A percentile compares a stretch with the other conserved stretches of the same genome.
These are phyloP conservation scores for Piaya cayana DNA, from an alignment of 2,113 vertebrate genomes.

Conservation along the genomic window DNA sequence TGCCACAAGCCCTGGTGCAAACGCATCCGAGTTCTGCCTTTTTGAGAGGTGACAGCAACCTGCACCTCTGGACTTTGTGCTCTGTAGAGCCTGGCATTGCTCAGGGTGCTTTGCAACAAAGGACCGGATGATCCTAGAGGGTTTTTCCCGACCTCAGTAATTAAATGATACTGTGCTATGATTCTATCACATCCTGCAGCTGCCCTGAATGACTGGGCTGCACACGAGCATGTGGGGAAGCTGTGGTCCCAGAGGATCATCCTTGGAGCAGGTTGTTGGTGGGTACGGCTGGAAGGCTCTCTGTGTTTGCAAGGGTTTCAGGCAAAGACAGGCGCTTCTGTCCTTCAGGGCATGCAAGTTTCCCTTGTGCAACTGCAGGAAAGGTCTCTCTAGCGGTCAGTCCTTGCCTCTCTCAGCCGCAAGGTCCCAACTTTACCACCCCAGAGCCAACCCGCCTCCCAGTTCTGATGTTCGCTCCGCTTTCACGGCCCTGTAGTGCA, in stretches of 20 bases:
- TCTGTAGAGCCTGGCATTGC: not conserved
- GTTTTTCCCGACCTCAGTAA: no score
- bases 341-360: rapidly evolving
- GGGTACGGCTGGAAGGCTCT: not conserved
- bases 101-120: rapidly evolving
- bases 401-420: not conserved
- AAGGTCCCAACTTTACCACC: not conserved
- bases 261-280: not conserved
- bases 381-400: not conserved
- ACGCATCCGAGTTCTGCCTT: not conserved
- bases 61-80: rapidly evolving
- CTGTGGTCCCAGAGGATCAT: not conserved
- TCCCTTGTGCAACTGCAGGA: rapidly evolving
- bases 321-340: not conserved
- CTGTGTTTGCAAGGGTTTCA: not conserved
- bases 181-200: not conserved
- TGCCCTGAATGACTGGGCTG: rapidly evolving
- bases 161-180: no score
- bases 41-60: not conserved
- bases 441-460: rapidly evolving
- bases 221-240: rapidly evolving
- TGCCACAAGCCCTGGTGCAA: not conserved
- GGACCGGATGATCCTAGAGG: not conserved
- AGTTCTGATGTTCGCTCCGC: not conserved
- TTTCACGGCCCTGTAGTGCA: rapidly evolving